phyloP scores from a whole-genome alignment of 2,888 invertebrate genomes.

The Polia nebulosa region DNA sequence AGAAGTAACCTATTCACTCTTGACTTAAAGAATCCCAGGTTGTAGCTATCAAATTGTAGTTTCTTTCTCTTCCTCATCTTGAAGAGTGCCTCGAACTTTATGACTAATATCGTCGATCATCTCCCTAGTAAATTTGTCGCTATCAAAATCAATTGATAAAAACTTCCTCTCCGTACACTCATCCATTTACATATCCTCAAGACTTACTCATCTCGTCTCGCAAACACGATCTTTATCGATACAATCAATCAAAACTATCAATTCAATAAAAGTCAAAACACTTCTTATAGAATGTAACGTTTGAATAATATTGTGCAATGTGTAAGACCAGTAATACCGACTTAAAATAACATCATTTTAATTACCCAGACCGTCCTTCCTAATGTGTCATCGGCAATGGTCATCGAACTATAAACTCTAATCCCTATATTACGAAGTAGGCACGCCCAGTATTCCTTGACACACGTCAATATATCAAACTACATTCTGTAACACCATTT shows the following conservation, averaged over 20 bases:
- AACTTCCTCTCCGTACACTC: conserved; percentile 10
- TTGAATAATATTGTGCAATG: conserved; percentile 35
- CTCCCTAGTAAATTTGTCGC: not conserved
- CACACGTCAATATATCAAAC: not conserved
- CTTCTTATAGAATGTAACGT: conserved; percentile 1
- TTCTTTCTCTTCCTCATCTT: not conserved
- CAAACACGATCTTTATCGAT: not conserved
- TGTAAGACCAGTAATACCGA: not conserved
- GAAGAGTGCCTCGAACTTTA: not conserved
- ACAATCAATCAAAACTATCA: conserved; percentile 29
- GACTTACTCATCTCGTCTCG: not conserved
- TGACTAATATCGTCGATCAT: conserved; percentile 11
- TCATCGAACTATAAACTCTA: conserved; percentile 22
- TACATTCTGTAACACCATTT: not conserved
- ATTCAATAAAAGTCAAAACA: not conserved
- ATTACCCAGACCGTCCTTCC: conserved; percentile 1
- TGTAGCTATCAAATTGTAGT: too few species aligned
- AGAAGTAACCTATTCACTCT: too few species aligned
- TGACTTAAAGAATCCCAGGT: too few species aligned
- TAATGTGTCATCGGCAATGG: conserved; percentile 25
- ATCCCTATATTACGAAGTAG: not conserved
- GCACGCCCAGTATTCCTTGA: conserved; percentile 9
- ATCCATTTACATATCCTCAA: conserved; percentile 9
- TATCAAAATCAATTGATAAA: conserved; percentile 28
- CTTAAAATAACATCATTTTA: not conserved